Evolutionary conservation across 2,797 vertebrate species (phyloP).

Genomic region (Harpagifer antarcticus): DNA sequence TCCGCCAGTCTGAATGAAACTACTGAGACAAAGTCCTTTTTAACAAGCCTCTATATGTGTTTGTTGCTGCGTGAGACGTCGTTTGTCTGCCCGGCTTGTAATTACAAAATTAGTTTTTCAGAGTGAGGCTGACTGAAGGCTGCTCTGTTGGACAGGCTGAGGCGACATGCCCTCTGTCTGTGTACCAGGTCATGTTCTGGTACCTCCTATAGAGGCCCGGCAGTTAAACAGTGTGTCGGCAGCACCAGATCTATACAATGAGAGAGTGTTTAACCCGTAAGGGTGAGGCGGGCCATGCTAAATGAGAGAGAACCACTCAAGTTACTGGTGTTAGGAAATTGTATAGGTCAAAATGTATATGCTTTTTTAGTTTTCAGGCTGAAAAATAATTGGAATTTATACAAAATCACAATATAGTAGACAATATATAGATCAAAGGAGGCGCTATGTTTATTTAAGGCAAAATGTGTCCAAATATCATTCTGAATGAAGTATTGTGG

Average conservation of each 20-base stretch:
- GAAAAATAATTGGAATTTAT: too few relatives aligned
- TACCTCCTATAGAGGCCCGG: constrained; percentile 37
- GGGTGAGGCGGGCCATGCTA: not conserved
- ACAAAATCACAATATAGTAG: too few relatives aligned
- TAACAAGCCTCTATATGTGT: constrained; percentile 56
- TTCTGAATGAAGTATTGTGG: too few relatives aligned
- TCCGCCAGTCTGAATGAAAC: constrained; percentile 63
- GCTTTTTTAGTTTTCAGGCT: too few relatives aligned
- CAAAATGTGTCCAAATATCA: too few relatives aligned
- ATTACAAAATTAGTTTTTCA: constrained; percentile 50
- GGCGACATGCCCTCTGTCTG: constrained; percentile 30
- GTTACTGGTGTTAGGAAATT: not conserved
- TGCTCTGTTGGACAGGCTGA: constrained; percentile 20
- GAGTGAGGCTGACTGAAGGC: constrained; percentile 35
- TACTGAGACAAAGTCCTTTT: constrained; percentile 52
- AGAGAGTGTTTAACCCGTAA: constrained; percentile 27
- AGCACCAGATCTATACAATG: constrained; percentile 1
- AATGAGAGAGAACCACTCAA: not conserved
- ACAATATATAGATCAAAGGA: too few relatives aligned
- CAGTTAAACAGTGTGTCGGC: constrained; percentile 28
- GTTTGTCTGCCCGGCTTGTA: constrained; percentile 52
- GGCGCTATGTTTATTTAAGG: too few relatives aligned
- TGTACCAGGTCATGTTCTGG: constrained; percentile 31
- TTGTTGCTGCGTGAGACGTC: constrained; percentile 49
- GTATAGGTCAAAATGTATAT: not conserved